Evolutionary conservation across 2,797 vertebrate genomes (phyloP).

Genomic region (Helostoma temminkii): DNA sequence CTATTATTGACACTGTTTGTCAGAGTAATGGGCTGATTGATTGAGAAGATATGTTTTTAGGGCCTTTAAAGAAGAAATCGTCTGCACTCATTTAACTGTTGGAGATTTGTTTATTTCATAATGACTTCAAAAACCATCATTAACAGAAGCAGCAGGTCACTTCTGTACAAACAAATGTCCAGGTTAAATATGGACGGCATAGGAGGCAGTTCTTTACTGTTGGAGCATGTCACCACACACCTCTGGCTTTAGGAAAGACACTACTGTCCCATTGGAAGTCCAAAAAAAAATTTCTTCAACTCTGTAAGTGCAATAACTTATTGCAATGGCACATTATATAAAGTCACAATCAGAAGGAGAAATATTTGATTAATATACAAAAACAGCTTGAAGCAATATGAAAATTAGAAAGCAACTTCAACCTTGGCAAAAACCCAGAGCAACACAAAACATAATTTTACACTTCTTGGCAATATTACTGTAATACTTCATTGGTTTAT

Average conservation of each 20-base stretch:
- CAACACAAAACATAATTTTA: conserved; percentile 67
- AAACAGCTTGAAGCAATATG: conserved; percentile 77
- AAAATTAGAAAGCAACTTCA: conserved; percentile 71
- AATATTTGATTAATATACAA: conserved; percentile 80
- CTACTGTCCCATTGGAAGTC: conserved; percentile 40
- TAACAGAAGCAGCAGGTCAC: conserved; percentile 60
- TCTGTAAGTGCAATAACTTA: conserved; percentile 91
- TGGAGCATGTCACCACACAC: conserved; percentile 28
- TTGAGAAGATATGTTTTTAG: not conserved
- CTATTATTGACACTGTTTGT: not conserved
- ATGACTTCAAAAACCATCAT: conserved; percentile 63
- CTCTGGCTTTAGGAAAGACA: conserved; percentile 48
- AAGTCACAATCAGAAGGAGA: conserved; percentile 76
- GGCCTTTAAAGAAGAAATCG: conserved; percentile 12
- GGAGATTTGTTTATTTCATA: conserved; percentile 78
- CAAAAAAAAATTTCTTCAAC: conserved; percentile 51
- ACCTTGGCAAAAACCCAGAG: conserved; percentile 66
- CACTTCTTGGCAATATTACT: conserved; percentile 69
- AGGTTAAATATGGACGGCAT: conserved; percentile 64
- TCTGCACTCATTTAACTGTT: conserved; percentile 25
- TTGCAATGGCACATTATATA: conserved; percentile 78
- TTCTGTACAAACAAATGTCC: conserved; percentile 71
- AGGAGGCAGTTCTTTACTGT: conserved; percentile 43
- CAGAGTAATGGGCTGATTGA: not conserved
- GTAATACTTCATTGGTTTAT: conserved; percentile 78